Base-by-base conservation (phyloP, 1,140 invertebrate species). In the Apis laboriosa region DNA sequence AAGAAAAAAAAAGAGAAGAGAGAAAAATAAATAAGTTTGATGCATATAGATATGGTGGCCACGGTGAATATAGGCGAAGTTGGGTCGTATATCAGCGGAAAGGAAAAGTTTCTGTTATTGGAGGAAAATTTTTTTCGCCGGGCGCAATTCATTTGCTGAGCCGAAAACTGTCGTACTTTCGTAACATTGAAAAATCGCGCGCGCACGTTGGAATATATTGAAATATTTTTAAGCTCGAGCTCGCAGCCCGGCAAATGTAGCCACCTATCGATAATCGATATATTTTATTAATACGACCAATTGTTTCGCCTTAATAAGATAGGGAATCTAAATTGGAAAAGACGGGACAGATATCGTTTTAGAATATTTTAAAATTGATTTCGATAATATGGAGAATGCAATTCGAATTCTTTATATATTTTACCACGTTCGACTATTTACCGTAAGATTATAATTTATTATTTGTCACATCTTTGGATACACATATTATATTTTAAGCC, bases 151-250 rank as follows among this genome's bases (percentile, higher is more conserved):
- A 43, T 75, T 67, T 61, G 61, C 17, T 28, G 51, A 24, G 51
- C 51, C 43, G 71, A 63, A 75, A 79, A 79, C 77, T 79, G 63
- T 85, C 56, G n/a, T 61, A 81, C 58, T 82, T 86, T 72, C 73
- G 51, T 58, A 66, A 61, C 56, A 63, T 34, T 79, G 77, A 80
- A 80, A 80, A 80, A 80, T 75, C 63, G 72, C 34, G 34, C 34
- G 34, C 12, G 58, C 63, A 21, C 58, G 63, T 67, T 49, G 71
- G 21, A 28, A 55, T 80, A 75, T 64, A 80, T 80, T 66, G 60
- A 80, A 80, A 75, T 66, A 80, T 75, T 74, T 63, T 66, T 49
- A 64, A 56, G 8, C 67, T 15, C 43, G 21, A 64, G 28, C 55
- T 7, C 78, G 55, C 34, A n/a, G 12, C 21, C 21, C 8, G n/a